Evolutionary conservation across 2,797 vertebrate genomes (phyloP).

Genomic region (Phoebastria nigripes): DNA sequence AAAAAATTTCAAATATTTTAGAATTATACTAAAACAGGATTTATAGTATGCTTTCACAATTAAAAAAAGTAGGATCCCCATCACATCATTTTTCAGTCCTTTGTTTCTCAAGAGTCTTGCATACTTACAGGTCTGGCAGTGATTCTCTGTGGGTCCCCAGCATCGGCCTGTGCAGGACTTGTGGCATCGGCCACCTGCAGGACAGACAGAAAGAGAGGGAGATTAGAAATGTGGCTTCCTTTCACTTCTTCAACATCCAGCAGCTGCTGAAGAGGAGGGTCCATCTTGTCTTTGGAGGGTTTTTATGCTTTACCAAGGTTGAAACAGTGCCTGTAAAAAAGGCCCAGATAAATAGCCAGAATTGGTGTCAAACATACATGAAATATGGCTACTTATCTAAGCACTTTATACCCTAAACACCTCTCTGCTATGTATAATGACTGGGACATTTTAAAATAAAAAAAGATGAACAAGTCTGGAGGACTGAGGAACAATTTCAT

Average conservation of each 20-base stretch:
- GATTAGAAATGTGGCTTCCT: not conserved
- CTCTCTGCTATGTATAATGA: not conserved
- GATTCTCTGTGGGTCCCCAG: slow-evolving; percentile 91
- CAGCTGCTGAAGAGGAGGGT: not conserved
- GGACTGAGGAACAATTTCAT: not conserved
- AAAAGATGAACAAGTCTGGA: not conserved
- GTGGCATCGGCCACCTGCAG: slow-evolving; percentile 89
- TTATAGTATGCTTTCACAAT: not conserved
- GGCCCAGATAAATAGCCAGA: not conserved
- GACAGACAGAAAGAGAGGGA: not conserved
- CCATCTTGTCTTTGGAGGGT: not conserved
- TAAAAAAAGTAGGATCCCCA: not conserved
- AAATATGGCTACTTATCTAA: not conserved
- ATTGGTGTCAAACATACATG: not conserved
- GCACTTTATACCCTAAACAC: not conserved
- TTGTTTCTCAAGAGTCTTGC: not conserved
- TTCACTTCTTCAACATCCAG: not conserved
- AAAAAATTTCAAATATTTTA: not conserved
- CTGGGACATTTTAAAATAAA: not conserved
- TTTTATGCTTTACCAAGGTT: not conserved
- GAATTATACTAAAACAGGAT: not conserved
- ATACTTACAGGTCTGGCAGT: slow-evolving; percentile 94
- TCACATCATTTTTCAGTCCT: not conserved
- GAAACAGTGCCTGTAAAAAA: slow-evolving; percentile 1
- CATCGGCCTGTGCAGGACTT: slow-evolving; percentile 92